Conservation (phyloP, 2,888 invertebrate species). For the Athalia cordata region DNA sequence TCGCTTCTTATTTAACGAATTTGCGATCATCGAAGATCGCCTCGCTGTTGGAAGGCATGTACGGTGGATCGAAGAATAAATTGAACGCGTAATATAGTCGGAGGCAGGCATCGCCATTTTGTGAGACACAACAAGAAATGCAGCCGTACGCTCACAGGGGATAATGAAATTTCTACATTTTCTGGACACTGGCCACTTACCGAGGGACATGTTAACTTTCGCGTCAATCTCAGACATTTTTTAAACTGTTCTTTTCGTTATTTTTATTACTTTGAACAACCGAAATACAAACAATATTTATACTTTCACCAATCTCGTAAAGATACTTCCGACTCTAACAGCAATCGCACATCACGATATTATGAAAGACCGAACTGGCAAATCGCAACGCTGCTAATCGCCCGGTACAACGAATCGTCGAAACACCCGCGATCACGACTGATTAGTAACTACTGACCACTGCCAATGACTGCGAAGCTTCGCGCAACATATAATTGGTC, state of each 20-base stretch:
- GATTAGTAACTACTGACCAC: no score
- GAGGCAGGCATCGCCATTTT: conserved; percentile 59
- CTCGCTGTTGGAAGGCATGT: conserved; percentile 53
- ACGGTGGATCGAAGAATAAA: conserved; percentile 18
- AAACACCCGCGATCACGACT: no score
- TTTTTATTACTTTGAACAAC: conserved; percentile 45
- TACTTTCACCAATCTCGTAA: conserved; percentile 2
- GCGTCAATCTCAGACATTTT: conserved; percentile 71
- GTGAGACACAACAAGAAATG: conserved; percentile 57
- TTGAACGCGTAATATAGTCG: conserved; percentile 19
- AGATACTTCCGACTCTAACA: no score
- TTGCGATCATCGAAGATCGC: conserved; percentile 26
- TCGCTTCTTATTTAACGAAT: background rate
- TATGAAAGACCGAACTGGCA: no score
- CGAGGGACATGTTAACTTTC: conserved; percentile 73
- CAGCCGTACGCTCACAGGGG: conserved; percentile 67
- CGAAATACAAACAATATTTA: conserved; percentile 42
- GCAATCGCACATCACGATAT: no score
- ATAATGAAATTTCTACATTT: conserved; percentile 57
- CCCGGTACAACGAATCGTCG: no score
- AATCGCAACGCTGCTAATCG: no score
- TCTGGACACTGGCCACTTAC: conserved; percentile 69
- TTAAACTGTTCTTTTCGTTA: conserved; percentile 1
- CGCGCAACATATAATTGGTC: no score
- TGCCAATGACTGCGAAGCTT: no score